Evolutionary conservation across 2,888 invertebrate genomes (phyloP), one percentile per base, ranked within the genome.

Genomic region (Nomada hirtipes): DNA sequence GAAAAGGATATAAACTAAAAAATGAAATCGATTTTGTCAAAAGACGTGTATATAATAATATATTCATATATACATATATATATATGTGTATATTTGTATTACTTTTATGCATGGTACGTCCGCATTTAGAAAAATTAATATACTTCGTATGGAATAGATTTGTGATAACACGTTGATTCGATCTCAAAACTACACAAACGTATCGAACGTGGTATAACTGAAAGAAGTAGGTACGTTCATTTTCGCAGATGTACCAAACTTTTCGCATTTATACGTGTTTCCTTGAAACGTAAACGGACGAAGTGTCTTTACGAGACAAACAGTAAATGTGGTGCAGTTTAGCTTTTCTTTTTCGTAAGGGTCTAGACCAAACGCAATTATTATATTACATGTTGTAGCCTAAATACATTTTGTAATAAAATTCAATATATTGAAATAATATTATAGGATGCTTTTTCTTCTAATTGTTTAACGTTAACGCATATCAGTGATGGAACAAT

Each of bases 311-410:
- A 81, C 85, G 83, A 87, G 88, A 87, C 88, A 83, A 86, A 26
- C 85, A 87, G 86, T 89, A 90, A 88, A 90, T 88, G 88, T 90
- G 92, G 91, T 91, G 91, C 91, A 91, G 91, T 92, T 92, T 89
- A 91, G 92, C 84, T 89, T 91, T 90, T 90, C 86, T 91, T 92
- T 73, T 93, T 90, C 89, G 90, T 92, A 92, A 91, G 90, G 92
- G 92, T 93, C 90, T 93, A 92, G 92, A 93, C 92, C 93, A 93
- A 93, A 92, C 92, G 92, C 92, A 91, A 93, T 92, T 92, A 92
- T 92, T 92, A 93, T 93, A 93, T 92, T 93, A 93, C 93, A 93
- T 93, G 93, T 93, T 93, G 93, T 93, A 93, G 93, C 91, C 91
- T 93, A 92, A 93, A 92, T 91, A 93, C 90, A 91, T 93, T 93